These are phyloP conservation scores for Sialia sialis DNA, from an alignment of 2,113 vertebrate genomes.

Conservation along the genomic window DNA sequence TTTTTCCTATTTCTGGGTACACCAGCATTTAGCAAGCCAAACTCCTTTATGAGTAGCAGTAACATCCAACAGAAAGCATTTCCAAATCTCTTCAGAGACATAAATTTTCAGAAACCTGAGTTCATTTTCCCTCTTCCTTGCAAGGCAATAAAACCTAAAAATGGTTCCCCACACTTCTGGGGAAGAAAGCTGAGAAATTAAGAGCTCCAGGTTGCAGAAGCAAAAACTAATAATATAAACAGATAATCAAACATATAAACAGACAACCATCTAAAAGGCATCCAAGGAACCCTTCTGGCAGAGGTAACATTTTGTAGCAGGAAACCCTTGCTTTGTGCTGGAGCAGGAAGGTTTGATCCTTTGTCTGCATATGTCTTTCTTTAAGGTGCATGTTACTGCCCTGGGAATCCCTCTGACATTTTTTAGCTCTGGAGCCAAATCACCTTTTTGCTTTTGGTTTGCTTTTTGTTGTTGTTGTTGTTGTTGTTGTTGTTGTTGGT, in stretches of 20 bases:
- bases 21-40: neutral
- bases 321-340: neutral
- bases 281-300: neutral
- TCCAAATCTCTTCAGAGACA: neutral
- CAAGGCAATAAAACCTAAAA: neutral
- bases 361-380: neutral
- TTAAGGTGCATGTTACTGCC: neutral
- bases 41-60: neutral
- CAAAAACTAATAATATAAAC: neutral
- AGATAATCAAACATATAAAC: neutral
- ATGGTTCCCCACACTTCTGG: neutral
- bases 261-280: neutral
- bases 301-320: neutral
- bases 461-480: neutral
- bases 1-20: slow-evolving; percentile 9
- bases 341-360: neutral
- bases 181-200: neutral
- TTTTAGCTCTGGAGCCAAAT: neutral
- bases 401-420: neutral
- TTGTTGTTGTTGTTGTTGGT: neutral
- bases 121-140: neutral
- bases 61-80: neutral
- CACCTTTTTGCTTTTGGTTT: neutral
- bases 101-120: neutral
- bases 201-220: neutral